Evolutionary conservation across 2,797 vertebrate species (phyloP).

Genomic region (Rhodeus uyekii): DNA sequence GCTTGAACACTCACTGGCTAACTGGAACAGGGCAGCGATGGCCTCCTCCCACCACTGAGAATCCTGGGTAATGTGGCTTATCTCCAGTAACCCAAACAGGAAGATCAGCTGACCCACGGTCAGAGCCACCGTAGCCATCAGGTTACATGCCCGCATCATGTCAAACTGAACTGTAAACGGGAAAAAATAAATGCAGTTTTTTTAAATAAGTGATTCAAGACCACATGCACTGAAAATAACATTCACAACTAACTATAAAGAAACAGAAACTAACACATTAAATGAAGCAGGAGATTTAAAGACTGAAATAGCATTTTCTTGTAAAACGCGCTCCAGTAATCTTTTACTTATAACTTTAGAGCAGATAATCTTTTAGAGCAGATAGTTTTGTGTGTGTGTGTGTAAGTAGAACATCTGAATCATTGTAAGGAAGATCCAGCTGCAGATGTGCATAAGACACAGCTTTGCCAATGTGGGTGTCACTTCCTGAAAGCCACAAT

Average conservation of each 20-base stretch:
- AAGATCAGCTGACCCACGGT: slow-evolving; percentile 94
- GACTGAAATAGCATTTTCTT: background rate
- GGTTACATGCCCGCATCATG: slow-evolving; percentile 99
- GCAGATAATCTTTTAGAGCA: background rate
- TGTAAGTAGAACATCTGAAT: slow-evolving; percentile 39
- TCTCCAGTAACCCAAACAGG: slow-evolving; percentile 86
- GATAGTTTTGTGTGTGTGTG: background rate
- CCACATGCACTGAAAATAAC: background rate
- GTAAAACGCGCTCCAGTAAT: background rate
- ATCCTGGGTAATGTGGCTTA: slow-evolving; percentile 87
- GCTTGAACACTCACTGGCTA: slow-evolving; percentile 89
- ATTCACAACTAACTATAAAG: background rate
- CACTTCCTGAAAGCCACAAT: slow-evolving; percentile 51
- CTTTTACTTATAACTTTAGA: background rate
- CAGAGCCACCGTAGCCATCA: slow-evolving; percentile 93
- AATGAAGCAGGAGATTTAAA: background rate
- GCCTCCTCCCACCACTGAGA: slow-evolving; percentile 99
- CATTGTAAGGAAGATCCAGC: slow-evolving; percentile 46
- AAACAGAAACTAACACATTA: background rate
- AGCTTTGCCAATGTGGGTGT: slow-evolving; percentile 45
- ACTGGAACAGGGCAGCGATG: slow-evolving; percentile 95
- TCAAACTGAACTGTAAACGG: slow-evolving; percentile 93
- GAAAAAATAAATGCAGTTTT: background rate
- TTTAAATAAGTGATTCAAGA: background rate
- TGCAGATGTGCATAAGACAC: slow-evolving; percentile 46